A percentile compares a stretch with the other conserved stretches of the same genome.
Conservation (phyloP, 2,113 vertebrate genomes). For the Rousettus leschenaultii region DNA sequence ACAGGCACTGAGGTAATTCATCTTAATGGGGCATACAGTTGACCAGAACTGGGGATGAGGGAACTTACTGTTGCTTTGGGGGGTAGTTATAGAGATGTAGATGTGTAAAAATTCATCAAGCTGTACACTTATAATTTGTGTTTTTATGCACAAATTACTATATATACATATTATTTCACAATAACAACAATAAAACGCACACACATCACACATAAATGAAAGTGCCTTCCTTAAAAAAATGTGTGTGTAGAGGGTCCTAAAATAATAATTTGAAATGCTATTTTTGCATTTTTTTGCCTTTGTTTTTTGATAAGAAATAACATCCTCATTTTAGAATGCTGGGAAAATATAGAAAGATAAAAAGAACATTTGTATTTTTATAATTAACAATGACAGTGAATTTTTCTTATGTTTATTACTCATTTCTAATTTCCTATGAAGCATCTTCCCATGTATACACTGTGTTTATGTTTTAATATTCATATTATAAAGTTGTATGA, state of each 20-base stretch:
- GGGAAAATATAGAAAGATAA: neutral
- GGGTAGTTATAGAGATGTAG: too few relatives aligned
- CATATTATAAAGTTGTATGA: neutral
- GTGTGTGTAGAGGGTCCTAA: neutral
- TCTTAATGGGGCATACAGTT: neutral
- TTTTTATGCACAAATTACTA: neutral
- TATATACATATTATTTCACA: neutral
- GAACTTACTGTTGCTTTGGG: too few relatives aligned
- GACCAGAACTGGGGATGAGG: neutral
- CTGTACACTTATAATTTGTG: neutral
- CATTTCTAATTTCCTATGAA: neutral
- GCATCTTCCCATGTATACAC: neutral
- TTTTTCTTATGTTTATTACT: neutral
- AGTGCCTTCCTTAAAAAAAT: neutral
- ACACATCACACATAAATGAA: neutral
- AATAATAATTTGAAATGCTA: neutral
- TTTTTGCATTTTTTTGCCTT: neutral
- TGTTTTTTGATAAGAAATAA: neutral
- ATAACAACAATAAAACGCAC: too few relatives aligned
- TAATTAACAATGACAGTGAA: neutral
- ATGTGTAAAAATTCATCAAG: neutral
- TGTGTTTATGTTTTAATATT: neutral
- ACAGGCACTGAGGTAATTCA: neutral
- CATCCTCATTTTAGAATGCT: neutral
- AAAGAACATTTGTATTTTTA: neutral